Base-by-base conservation (phyloP, 2,113 vertebrate genomes). In the Ictalurus punctatus region DNA sequence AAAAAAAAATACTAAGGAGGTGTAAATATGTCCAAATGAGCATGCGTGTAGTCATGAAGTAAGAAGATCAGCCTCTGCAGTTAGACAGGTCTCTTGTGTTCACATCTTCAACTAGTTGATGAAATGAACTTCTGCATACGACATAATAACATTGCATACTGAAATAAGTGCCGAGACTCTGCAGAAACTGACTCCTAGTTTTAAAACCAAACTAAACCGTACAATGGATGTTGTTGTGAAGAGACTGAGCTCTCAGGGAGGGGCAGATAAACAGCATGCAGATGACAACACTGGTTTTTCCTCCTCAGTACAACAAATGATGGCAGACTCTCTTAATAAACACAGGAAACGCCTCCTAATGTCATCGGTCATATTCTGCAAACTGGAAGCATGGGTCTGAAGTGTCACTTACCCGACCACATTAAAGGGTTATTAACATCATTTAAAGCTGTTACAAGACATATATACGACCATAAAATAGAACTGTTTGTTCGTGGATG, bases 231-330 rank as follows among this genome's bases (percentile, higher is more conserved):
- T 9, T 73, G 73, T 56, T 83, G 58, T 82, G 27, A 67, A 10
- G 16, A 30, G 25, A 48, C 30, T 67, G 61, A 71, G 56, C 78
- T 6, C 37, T 34, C 56, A 90, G 87, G 89, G 89, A 90, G 89
- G 87, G 90, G 89, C 85, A 83, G 69, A 52, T 85, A 80, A 86
- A 86, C 88, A 89, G n/a, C 56, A 86, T 21, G 56, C 56, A 63
- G 59, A 88, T 73, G 79, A 86, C 52, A 89, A 14, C 83, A 87
- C 58, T 79, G 37, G 4, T 8, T 58, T 7, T 67, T 34, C n/a
- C 14, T 69, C 27, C 7, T 16, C 17, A 25, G 23, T n/a, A n/a
- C 27, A 56, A 21, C 12, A 27, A 14, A n/a, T 17, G 61, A 40
- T 65, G 40, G 4, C 58, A 63, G 56, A 61, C 58, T 23, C 19